phyloP scores from a whole-genome alignment of 1,140 invertebrate species.

The Acromyrmex heyeri region DNA sequence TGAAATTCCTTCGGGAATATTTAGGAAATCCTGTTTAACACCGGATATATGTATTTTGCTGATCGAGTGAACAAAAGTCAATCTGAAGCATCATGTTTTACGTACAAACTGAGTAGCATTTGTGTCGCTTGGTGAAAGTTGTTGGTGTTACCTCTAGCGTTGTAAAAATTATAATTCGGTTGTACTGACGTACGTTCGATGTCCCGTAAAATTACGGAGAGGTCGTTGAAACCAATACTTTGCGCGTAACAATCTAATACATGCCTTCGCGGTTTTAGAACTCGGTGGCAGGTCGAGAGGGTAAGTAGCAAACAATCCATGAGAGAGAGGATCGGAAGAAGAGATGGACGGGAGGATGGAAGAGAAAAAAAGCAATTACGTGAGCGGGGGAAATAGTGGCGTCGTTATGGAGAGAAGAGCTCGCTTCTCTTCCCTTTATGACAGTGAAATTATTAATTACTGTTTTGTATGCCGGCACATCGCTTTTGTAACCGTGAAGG shows the following conservation, averaged over 20 bases:
- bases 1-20: background rate
- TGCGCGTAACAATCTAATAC: background rate
- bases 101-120: background rate
- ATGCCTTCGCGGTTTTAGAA: background rate
- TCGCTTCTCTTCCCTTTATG: conserved; percentile 73
- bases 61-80: background rate
- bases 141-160: background rate
- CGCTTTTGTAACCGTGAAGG: conserved; percentile 69
- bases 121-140: conserved; percentile 5
- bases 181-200: background rate
- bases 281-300: conserved; percentile 10
- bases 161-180: background rate
- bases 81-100: background rate
- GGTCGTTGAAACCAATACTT: background rate
- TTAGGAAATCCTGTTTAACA: background rate
- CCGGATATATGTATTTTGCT: background rate
- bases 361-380: conserved; percentile 79
- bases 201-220: background rate
- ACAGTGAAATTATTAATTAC: conserved; percentile 83
- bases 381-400: conserved; percentile 57
- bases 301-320: conserved; percentile 10
- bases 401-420: conserved; percentile 15
- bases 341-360: background rate
- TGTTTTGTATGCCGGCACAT: conserved; percentile 78
- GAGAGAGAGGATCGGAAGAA: background rate